phyloP scores from a whole-genome alignment of 2,797 vertebrate genomes.

The Meda fulgida region DNA sequence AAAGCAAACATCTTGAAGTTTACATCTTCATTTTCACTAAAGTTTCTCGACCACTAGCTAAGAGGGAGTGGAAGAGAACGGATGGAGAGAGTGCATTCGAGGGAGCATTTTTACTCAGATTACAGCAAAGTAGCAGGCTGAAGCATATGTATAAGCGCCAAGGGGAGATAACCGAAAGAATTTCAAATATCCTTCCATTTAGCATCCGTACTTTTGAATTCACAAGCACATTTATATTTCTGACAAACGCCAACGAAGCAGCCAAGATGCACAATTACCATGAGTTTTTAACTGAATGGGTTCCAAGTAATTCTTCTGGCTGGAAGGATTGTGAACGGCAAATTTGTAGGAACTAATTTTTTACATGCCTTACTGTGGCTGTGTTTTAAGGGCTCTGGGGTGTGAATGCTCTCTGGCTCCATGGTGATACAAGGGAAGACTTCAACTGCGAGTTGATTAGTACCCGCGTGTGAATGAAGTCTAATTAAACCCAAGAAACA shows the following conservation, averaged over 20 bases:
- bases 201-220: conserved; percentile 16
- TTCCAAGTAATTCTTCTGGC: conserved; percentile 39
- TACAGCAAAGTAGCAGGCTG: background rate
- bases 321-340: conserved; percentile 38
- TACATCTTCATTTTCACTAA: conserved; percentile 14
- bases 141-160: conserved; percentile 19
- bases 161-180: conserved; percentile 22
- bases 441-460: conserved; percentile 47
- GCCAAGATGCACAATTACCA: conserved; percentile 38
- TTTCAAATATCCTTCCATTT: conserved; percentile 14
- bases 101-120: conserved; percentile 29
- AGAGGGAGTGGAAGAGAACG: background rate
- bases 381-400: conserved; percentile 40
- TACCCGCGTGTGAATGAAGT: conserved; percentile 53
- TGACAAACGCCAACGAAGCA: conserved; percentile 17
- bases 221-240: conserved; percentile 38
- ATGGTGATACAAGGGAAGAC: conserved; percentile 36
- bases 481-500: conserved; percentile 73
- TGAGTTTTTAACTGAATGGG: conserved; percentile 37
- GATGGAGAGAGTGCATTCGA: conserved; percentile 8
- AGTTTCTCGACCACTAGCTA: background rate
- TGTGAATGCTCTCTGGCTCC: conserved; percentile 48
- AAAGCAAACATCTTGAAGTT: conserved; percentile 3
- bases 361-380: conserved; percentile 19
- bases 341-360: conserved; percentile 43